Evolutionary conservation across 2,888 invertebrate genomes (phyloP).

Genomic region (Erebia aethiops): DNA sequence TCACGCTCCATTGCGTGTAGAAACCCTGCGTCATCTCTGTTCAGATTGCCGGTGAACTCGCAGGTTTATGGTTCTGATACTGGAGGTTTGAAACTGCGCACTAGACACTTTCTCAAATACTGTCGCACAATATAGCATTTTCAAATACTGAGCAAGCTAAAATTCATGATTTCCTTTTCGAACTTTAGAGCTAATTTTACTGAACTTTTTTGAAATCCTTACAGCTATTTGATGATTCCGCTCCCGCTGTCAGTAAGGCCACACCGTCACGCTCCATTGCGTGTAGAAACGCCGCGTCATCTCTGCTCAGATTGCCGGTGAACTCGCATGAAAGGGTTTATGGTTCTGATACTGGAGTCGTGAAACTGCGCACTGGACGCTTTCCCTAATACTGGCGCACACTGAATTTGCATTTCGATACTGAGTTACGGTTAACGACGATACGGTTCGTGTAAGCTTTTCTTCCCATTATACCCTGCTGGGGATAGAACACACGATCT

Average conservation of each 20-base stretch:
- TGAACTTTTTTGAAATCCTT: neutral
- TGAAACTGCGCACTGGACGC: conserved; percentile 38
- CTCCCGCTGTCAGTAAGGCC: conserved; percentile 48
- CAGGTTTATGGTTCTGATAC: conserved; percentile 46
- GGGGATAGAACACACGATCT: too few species aligned
- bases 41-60: conserved; percentile 61
- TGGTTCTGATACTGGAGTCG: conserved; percentile 39
- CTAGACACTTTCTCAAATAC: conserved; percentile 34
- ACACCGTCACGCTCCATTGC: conserved; percentile 52
- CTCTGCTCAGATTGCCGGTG: conserved; percentile 61
- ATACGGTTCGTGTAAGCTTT: neutral
- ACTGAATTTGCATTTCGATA: conserved; percentile 33
- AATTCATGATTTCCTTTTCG: too few species aligned
- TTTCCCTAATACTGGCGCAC: conserved; percentile 32
- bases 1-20: conserved; percentile 56
- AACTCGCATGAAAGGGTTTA: conserved; percentile 53
- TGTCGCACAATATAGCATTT: conserved; percentile 27
- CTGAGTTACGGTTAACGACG: conserved; percentile 19
- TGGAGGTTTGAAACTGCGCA: conserved; percentile 38
- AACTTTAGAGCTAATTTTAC: too few species aligned
- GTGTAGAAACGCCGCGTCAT: conserved; percentile 64
- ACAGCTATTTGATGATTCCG: neutral
- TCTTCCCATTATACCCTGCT: too few species aligned
- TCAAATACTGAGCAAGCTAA: too few species aligned
- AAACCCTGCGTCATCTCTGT: conserved; percentile 64